These are phyloP conservation scores for Pelecanoides urinatrix DNA, from an alignment of 2,113 vertebrate species.

Conservation along the genomic window DNA sequence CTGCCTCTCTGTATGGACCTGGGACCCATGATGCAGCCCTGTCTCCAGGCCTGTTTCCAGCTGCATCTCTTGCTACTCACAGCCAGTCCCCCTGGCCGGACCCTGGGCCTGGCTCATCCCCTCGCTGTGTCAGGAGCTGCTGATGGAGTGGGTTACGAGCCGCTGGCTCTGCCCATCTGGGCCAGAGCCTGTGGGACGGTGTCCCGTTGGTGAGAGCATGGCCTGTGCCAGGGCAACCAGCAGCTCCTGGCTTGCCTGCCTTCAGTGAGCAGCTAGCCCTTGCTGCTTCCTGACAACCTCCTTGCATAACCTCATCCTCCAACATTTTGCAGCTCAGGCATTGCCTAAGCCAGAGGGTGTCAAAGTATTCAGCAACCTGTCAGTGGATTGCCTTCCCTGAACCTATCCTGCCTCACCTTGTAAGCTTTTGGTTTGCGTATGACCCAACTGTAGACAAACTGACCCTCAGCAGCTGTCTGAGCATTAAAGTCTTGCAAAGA, in stretches of 20 bases:
- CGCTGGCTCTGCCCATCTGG: not conserved
- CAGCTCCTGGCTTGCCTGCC: not conserved
- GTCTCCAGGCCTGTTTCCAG: not conserved
- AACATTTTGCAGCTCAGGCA: not conserved
- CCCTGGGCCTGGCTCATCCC: not conserved
- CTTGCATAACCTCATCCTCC: not conserved
- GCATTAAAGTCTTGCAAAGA: not conserved
- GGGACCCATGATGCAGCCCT: not conserved
- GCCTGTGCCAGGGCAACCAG: not conserved
- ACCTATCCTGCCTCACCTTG: not conserved
- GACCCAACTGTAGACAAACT: not conserved
- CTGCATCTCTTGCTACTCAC: not conserved
- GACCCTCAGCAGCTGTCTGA: not conserved
- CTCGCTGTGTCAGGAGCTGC: not conserved
- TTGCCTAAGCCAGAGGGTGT: not conserved
- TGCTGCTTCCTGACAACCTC: not conserved
- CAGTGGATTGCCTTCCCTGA: not conserved
- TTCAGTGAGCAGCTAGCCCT: not conserved
- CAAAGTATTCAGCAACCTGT: not conserved
- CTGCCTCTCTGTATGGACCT: not conserved
- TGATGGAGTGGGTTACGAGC: not conserved
- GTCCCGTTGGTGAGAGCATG: fast-evolving
- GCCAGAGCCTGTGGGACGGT: not conserved
- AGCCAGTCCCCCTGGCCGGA: not conserved
- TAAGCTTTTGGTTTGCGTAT: not conserved